Evolutionary conservation across 2,888 invertebrate species (phyloP).

Genomic region (Polylopha cassiicola): DNA sequence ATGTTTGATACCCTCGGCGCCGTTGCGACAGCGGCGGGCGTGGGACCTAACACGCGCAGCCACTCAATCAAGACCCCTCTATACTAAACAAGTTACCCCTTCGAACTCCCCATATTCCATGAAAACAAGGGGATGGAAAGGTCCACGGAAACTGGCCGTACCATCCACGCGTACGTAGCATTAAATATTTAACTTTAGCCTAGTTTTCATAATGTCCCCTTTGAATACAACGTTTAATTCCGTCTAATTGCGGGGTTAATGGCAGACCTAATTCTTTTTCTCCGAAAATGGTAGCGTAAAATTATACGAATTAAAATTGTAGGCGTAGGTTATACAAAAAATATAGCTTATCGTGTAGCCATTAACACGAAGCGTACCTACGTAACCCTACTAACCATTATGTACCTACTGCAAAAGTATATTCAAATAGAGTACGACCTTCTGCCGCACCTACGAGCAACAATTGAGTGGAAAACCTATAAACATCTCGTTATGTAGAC

Average conservation of each 20-base stretch:
- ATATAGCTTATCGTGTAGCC: too few relatives aligned
- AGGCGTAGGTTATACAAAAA: too few relatives aligned
- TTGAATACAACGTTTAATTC: slow-evolving; percentile 34
- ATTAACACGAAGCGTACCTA: too few relatives aligned
- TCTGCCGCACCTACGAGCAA: too few relatives aligned
- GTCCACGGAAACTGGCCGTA: slow-evolving; percentile 24
- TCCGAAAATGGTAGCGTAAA: too few relatives aligned
- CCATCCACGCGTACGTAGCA: slow-evolving; percentile 31
- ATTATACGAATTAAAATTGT: too few relatives aligned
- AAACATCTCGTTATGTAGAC: too few relatives aligned
- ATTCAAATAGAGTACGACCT: too few relatives aligned
- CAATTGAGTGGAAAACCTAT: too few relatives aligned
- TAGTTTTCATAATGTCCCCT: slow-evolving; percentile 36
- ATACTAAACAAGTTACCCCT: slow-evolving; percentile 16
- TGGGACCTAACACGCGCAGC: slow-evolving; percentile 27
- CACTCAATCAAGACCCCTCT: slow-evolving; percentile 27
- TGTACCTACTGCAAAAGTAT: too few relatives aligned
- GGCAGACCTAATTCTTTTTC: slow-evolving; percentile 25
- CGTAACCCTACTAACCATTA: too few relatives aligned
- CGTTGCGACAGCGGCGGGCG: slow-evolving; percentile 27
- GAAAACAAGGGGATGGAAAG: slow-evolving; percentile 20
- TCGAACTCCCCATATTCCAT: background rate
- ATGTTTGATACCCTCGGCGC: slow-evolving; percentile 41
- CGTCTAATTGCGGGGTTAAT: slow-evolving; percentile 31
- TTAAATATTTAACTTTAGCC: slow-evolving; percentile 39